Evolutionary conservation across 1,140 invertebrate genomes (phyloP).

Genomic region (Lepidurus packardi): DNA sequence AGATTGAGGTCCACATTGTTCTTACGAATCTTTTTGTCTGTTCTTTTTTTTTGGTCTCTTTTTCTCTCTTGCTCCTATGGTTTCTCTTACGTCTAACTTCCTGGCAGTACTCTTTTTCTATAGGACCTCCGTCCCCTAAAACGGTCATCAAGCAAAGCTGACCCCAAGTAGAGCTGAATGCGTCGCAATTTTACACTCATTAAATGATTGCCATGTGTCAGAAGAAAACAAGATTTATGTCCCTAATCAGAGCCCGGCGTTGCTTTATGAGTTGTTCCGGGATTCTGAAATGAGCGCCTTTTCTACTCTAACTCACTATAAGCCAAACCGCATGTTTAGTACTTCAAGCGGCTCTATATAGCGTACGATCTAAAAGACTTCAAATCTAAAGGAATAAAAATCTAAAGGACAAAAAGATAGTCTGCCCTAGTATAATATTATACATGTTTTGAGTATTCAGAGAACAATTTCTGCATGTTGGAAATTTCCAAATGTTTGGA

Average conservation of each 20-base stretch:
- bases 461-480: too few relatives aligned
- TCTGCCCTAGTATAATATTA: too few relatives aligned
- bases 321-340: too few relatives aligned
- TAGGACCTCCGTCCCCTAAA: background rate
- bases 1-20: background rate
- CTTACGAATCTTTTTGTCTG: background rate
- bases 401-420: too few relatives aligned
- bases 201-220: background rate
- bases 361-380: too few relatives aligned
- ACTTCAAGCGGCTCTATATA: too few relatives aligned
- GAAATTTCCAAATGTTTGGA: too few relatives aligned
- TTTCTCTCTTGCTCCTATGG: background rate
- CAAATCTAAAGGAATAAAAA: too few relatives aligned
- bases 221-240: background rate
- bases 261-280: background rate
- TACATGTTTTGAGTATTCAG: too few relatives aligned
- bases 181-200: conserved; percentile 8
- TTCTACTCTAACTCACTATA: too few relatives aligned
- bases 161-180: background rate
- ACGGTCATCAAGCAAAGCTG: background rate
- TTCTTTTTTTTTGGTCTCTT: background rate
- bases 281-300: background rate
- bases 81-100: background rate
- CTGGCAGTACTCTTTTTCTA: background rate
- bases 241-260: background rate